Conservation (phyloP, 2,797 vertebrate genomes). For the Neopelma chrysocephalum region DNA sequence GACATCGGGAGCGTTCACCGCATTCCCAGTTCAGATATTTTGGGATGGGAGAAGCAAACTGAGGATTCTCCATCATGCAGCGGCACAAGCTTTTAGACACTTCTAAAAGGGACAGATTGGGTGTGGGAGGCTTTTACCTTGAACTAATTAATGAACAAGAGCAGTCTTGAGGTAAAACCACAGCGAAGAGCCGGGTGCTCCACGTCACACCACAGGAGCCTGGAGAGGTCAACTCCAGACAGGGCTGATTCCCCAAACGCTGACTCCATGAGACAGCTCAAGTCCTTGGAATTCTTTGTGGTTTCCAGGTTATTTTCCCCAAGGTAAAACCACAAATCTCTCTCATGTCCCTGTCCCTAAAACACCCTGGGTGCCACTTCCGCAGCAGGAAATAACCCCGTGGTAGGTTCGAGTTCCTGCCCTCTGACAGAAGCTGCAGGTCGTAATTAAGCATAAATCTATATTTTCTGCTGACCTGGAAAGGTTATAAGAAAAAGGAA, state of each 20-base stretch:
- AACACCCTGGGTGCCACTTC: neutral
- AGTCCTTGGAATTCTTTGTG: neutral
- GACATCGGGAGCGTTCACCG: neutral
- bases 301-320: neutral
- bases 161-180: neutral
- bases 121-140: neutral
- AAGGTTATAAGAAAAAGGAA: neutral
- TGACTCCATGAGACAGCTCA: neutral
- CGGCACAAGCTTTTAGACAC: neutral
- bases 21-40: neutral
- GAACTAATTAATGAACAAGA: neutral
- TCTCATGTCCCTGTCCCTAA: neutral
- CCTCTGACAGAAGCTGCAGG: neutral
- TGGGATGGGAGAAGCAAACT: neutral
- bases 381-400: neutral
- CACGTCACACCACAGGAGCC: accelerated
- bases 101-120: neutral
- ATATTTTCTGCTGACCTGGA: neutral
- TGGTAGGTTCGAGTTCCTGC: neutral
- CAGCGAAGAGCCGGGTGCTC: neutral
- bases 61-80: neutral
- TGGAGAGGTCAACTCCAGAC: neutral
- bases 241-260: neutral
- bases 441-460: neutral
- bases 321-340: neutral